These are phyloP conservation scores for Philopotamus ludificatus DNA, from an alignment of 1,140 invertebrate genomes.

Conservation along the genomic window DNA sequence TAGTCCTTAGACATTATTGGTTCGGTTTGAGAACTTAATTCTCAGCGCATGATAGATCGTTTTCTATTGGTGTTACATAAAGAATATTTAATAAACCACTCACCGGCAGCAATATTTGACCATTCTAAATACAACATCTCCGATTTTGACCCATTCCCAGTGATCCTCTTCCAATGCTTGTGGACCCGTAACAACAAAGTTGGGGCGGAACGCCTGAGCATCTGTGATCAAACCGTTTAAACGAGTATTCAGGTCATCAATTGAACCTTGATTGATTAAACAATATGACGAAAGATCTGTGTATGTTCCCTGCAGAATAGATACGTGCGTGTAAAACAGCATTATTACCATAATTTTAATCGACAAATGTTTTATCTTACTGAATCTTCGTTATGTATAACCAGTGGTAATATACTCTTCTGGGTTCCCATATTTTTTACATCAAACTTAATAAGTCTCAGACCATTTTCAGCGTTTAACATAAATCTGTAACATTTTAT, in stretches of 20 bases:
- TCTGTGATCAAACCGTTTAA: slow-evolving; percentile 53
- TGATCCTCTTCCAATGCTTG: slow-evolving; percentile 61
- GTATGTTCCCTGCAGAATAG: slow-evolving; percentile 52
- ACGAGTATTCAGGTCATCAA: slow-evolving; percentile 58
- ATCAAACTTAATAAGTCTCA: slow-evolving; percentile 30
- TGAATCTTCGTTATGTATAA: slow-evolving; percentile 27
- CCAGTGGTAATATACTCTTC: slow-evolving; percentile 12
- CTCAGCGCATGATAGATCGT: too few relatives aligned
- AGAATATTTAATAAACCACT: too few relatives aligned
- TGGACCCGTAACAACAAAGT: slow-evolving; percentile 62
- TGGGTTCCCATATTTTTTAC: slow-evolving; percentile 13
- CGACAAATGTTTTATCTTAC: slow-evolving; percentile 18
- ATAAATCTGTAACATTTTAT: slow-evolving; percentile 14
- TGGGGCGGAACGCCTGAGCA: slow-evolving; percentile 59
- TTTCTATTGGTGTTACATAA: too few relatives aligned
- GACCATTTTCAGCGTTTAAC: slow-evolving; percentile 18
- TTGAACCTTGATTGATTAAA: slow-evolving; percentile 58
- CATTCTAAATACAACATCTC: slow-evolving; percentile 56
- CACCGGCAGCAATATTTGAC: slow-evolving; percentile 60
- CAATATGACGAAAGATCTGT: slow-evolving; percentile 56
- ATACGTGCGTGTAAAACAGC: background rate
- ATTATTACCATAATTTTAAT: background rate
- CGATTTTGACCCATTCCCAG: slow-evolving; percentile 65
- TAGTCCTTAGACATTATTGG: too few relatives aligned
- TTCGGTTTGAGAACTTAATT: too few relatives aligned